Conservation (phyloP, 2,888 invertebrate genomes). For the Dicyrtoma fusca region DNA sequence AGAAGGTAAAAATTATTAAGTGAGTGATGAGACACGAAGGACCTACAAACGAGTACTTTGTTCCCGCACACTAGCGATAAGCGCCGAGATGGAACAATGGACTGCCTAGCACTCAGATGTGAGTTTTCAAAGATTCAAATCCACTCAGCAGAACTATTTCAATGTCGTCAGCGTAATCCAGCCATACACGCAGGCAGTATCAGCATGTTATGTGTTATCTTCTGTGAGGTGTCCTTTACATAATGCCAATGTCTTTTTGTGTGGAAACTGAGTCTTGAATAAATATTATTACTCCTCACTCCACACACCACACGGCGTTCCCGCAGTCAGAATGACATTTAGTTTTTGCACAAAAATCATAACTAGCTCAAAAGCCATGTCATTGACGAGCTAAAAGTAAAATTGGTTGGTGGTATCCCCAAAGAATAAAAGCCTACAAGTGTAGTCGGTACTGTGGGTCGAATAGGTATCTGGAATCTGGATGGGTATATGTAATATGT, state of each 20-base stretch:
- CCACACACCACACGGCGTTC: background rate
- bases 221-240: no score
- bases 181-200: no score
- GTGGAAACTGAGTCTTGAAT: background rate
- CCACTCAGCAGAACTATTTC: conserved; percentile 17
- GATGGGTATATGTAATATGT: no score
- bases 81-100: background rate
- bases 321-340: conserved; percentile 14
- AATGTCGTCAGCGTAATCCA: background rate
- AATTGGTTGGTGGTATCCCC: conserved; percentile 1
- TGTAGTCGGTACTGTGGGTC: no score
- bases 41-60: no score
- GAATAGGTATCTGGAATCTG: no score
- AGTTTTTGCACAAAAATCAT: conserved; percentile 17
- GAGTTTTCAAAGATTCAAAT: conserved; percentile 9
- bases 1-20: background rate
- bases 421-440: conserved; percentile 1
- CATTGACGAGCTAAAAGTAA: conserved; percentile 14
- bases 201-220: no score
- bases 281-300: conserved; percentile 7
- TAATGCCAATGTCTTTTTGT: background rate
- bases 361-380: background rate
- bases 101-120: no score
- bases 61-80: background rate
- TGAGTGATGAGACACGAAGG: no score